Evolutionary conservation across 2,888 invertebrate species (phyloP).

Genomic region (Homarus gammarus): DNA sequence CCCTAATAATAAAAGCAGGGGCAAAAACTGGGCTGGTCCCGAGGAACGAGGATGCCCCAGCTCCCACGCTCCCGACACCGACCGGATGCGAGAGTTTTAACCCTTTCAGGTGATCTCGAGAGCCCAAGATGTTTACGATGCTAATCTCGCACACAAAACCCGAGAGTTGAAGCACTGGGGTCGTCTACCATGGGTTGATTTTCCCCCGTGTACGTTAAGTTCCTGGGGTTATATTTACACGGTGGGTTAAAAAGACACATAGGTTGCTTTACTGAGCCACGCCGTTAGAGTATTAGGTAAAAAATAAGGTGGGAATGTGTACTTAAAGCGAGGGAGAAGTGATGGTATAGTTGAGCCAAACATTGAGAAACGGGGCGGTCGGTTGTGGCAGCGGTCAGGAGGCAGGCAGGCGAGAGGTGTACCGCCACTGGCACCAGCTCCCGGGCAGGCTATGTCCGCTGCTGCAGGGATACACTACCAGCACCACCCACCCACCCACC

Average conservation of each 20-base stretch:
- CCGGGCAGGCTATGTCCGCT: conserved; percentile 29
- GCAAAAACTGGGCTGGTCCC: conserved; percentile 18
- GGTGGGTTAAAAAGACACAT: not conserved
- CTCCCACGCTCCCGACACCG: conserved; percentile 48
- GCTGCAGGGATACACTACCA: not conserved
- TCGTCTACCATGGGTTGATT: not conserved
- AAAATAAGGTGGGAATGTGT: not conserved
- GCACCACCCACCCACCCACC: not conserved
- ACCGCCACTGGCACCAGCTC: not conserved
- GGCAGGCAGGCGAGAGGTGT: too few species aligned
- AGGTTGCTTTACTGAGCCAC: not conserved
- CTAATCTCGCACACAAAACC: conserved; percentile 55
- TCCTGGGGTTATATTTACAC: not conserved
- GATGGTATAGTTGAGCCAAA: not conserved
- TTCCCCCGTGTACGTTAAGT: not conserved
- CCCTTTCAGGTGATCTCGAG: conserved; percentile 57
- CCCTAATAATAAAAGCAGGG: conserved; percentile 17
- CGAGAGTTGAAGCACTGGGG: not conserved
- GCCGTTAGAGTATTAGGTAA: not conserved
- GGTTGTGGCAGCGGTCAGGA: conserved; percentile 30
- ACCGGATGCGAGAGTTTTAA: conserved; percentile 57
- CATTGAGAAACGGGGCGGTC: conserved; percentile 27
- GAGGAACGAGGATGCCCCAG: conserved; percentile 27
- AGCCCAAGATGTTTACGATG: conserved; percentile 56
- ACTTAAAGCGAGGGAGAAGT: not conserved